Evolutionary conservation across 23 tunicate species (phyloP), one percentile per base, ranked within the genome.

Genomic region (Botrylloides violaceus): DNA sequence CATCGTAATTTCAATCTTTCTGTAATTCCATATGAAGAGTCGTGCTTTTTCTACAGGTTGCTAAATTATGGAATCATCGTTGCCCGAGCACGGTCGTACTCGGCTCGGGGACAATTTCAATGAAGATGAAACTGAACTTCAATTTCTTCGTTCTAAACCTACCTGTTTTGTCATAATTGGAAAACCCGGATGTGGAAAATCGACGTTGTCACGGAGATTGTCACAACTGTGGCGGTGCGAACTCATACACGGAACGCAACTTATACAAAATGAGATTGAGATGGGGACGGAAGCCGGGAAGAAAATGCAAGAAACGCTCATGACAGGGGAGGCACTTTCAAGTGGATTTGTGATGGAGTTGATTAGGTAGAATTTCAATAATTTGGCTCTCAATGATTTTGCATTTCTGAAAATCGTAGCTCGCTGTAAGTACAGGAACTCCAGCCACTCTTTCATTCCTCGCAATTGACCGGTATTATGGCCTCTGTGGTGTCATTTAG

Each of bases 101-200:
- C 32, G 24, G 24, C 39, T 66, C 19, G 77, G 72, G 0, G 94
- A 86, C 59, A 25, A 57, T 5, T 86, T 79, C 76, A 66, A 86
- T 43, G 85, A 75, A 61, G 94, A 86, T 38, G 76, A 66, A 25
- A 66, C 94, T 28, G 95, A 87, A 57, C 64, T 76, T 0, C 43
- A 87, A 32, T 87, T 81, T 71, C 79, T 87, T 32, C 49, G 53
- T 18, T 87, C 95, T 33, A 87, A 81, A 38, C 87, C 95, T 28
- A 71, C 87, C 1, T 87, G 87, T 62, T 87, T 87, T 76, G 63
- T 87, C 4, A 61, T 87, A n/a, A 38, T 87, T 61, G 95, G 95
- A 81, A 80, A 80, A 57, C 95, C 95, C 89, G 90, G 97, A n/a
- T 81, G 82, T 78, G 97, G 97, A 43, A 90, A 83, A 75, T 71